Evolutionary conservation across 2,888 invertebrate genomes (phyloP).

Genomic region (Leptopilina syphax): DNA sequence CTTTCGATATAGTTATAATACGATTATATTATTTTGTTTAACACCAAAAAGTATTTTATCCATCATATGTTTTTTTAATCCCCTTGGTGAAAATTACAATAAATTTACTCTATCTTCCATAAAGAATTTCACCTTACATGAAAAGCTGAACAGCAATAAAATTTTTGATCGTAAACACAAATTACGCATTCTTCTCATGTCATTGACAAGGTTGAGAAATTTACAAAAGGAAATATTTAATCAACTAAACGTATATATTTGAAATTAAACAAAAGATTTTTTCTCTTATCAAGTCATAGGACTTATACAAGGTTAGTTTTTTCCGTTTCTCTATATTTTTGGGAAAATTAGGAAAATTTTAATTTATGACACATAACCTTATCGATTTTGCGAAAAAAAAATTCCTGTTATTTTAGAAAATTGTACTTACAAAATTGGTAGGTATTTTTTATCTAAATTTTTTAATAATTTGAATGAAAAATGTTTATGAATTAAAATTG

Average conservation of each 20-base stretch:
- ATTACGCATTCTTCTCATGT: neutral
- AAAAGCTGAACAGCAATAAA: neutral
- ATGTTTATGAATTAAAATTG: no score
- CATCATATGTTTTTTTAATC: neutral
- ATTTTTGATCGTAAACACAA: neutral
- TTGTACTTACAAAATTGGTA: no score
- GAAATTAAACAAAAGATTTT: neutral
- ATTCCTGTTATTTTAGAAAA: no score
- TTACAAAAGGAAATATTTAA: constrained; percentile 1
- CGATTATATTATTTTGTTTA: constrained; percentile 9
- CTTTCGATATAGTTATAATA: constrained; percentile 4
- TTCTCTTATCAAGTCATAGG: neutral
- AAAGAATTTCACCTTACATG: neutral
- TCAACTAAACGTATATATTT: neutral
- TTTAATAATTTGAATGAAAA: no score
- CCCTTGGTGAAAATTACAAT: neutral
- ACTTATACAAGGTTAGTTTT: constrained; percentile 19
- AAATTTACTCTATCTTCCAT: neutral
- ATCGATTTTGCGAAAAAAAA: no score
- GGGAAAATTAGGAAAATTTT: neutral
- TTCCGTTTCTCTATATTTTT: neutral
- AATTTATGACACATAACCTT: neutral
- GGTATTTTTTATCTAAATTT: no score
- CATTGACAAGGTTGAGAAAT: constrained; percentile 1
- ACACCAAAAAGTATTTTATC: constrained; percentile 7